phyloP scores from a whole-genome alignment of 2,113 vertebrate species.

The Tupaia chinensis region DNA sequence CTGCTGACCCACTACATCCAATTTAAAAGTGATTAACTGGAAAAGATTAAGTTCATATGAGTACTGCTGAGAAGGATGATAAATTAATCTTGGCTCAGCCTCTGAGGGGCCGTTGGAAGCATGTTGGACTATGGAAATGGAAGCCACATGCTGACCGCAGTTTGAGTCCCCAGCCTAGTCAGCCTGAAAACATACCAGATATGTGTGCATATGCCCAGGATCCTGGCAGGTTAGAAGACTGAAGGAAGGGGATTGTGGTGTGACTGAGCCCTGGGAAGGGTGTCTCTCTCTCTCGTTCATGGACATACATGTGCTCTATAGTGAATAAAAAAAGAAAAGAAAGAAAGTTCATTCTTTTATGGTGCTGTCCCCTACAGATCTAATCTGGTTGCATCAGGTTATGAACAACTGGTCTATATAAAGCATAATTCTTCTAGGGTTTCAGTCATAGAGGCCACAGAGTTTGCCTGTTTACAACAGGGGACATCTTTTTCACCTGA shows the following conservation, averaged over 20 bases:
- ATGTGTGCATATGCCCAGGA: too few species aligned
- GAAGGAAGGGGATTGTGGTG: too few species aligned
- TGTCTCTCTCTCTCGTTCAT: too few species aligned
- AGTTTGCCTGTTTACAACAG: neutral
- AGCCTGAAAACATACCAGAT: too few species aligned
- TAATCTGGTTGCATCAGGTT: neutral
- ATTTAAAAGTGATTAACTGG: slow-evolving; percentile 51
- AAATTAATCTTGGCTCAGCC: neutral
- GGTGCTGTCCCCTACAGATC: neutral
- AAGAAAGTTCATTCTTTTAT: neutral
- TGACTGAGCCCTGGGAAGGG: too few species aligned
- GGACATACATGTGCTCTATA: too few species aligned
- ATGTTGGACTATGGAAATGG: too few species aligned
- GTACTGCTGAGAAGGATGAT: neutral
- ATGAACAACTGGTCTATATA: neutral
- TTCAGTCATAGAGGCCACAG: neutral
- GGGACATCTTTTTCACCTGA: neutral
- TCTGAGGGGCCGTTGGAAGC: too few species aligned
- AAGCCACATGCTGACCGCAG: too few species aligned
- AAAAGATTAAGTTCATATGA: neutral
- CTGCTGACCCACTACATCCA: neutral
- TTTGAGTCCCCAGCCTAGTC: too few species aligned
- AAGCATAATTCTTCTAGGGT: neutral
- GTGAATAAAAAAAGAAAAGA: too few species aligned
- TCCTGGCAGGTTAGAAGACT: too few species aligned